These are phyloP conservation scores for Tiliacea aurago DNA, from an alignment of 2,888 invertebrate genomes.

Conservation along the genomic window DNA sequence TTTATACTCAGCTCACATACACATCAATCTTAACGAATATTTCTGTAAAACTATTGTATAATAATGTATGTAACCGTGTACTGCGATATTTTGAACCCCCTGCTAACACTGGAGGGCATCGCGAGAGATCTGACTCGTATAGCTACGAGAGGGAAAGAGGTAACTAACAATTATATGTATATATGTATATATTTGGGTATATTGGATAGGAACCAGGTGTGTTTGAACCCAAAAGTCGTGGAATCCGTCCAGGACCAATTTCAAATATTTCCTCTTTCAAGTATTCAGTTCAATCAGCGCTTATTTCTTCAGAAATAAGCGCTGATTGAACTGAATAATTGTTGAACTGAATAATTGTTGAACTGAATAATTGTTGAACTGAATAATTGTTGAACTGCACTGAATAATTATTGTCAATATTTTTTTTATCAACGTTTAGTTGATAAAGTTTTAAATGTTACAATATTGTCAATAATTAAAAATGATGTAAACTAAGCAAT, in stretches of 20 bases:
- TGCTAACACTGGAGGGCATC: slow-evolving; percentile 84
- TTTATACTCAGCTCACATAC: slow-evolving; percentile 11
- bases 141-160: slow-evolving; percentile 94
- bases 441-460: neutral
- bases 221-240: neutral
- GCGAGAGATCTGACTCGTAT: slow-evolving; percentile 90
- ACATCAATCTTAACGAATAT: slow-evolving; percentile 2
- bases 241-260: neutral
- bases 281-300: no score
- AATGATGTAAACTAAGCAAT: neutral
- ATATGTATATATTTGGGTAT: neutral
- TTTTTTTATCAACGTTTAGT: no score
- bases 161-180: slow-evolving; percentile 80
- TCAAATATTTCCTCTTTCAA: neutral
- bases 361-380: no score
- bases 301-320: neutral
- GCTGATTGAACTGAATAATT: no score
- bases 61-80: slow-evolving; percentile 74
- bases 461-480: neutral
- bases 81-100: slow-evolving; percentile 83
- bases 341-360: no score
- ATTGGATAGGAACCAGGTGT: neutral
- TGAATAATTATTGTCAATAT: no score
- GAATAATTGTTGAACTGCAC: no score
- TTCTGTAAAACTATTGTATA: slow-evolving; percentile 10